These are phyloP conservation scores for Alligator mississippiensis DNA, from an alignment of 2,113 vertebrate genomes.

Conservation along the genomic window DNA sequence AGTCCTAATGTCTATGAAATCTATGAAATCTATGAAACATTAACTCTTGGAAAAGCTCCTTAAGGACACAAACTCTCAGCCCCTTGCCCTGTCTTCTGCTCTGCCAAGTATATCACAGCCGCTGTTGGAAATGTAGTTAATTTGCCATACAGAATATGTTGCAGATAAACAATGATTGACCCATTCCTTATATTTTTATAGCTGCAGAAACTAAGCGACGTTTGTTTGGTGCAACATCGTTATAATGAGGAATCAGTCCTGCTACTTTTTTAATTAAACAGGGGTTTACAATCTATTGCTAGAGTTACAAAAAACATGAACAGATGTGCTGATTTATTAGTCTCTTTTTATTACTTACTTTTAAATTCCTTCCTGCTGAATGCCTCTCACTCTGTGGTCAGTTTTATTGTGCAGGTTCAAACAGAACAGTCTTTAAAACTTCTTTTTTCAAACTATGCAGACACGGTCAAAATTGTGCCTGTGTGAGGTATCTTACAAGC, in stretches of 20 bases:
- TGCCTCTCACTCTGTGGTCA: not conserved
- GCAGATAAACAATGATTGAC: not conserved
- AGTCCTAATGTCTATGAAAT: too few species aligned
- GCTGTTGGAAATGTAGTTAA: not conserved
- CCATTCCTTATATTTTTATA: not conserved
- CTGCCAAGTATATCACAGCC: not conserved
- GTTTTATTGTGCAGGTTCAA: not conserved
- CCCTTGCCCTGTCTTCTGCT: not conserved
- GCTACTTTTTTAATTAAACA: not conserved
- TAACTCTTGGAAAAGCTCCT: not conserved
- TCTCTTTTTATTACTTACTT: not conserved
- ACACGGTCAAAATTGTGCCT: not conserved
- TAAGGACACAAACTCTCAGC: not conserved
- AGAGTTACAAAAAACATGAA: not conserved
- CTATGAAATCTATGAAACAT: not conserved
- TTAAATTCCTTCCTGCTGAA: not conserved
- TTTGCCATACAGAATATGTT: not conserved
- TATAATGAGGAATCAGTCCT: not conserved
- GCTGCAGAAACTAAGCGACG: not conserved
- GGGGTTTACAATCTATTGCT: too few species aligned
- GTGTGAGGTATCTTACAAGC: not conserved
- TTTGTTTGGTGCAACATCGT: not conserved
- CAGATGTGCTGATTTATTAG: fast-evolving
- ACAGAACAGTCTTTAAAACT: not conserved
- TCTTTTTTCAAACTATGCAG: too few species aligned